These are phyloP conservation scores for Heteropelma amictum DNA, from an alignment of 2,888 invertebrate genomes.

Conservation along the genomic window DNA sequence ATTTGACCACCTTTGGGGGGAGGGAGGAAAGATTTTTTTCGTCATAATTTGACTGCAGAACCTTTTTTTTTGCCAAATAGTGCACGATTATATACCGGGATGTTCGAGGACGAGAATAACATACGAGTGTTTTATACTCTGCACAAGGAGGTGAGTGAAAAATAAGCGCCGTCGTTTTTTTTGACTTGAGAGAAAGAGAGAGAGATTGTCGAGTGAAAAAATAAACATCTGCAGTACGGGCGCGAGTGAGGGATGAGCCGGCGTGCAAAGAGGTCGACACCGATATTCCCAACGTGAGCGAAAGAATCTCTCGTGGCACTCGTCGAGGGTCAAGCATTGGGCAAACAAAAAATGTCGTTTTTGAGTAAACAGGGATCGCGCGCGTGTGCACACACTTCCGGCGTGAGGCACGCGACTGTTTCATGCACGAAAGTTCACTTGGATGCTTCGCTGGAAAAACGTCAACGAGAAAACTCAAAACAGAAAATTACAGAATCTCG, in stretches of 20 bases:
- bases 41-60: too few relatives aligned
- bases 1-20: too few relatives aligned
- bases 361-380: conserved; percentile 21
- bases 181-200: not conserved
- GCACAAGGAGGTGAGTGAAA: too few relatives aligned
- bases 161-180: not conserved
- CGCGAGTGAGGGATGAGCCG: conserved; percentile 20
- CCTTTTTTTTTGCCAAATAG: too few relatives aligned
- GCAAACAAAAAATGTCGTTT: conserved; percentile 41
- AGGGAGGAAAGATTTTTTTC: too few relatives aligned
- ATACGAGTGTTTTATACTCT: too few relatives aligned
- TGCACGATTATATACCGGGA: too few relatives aligned
- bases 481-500: not conserved
- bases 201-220: conserved; percentile 60
- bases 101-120: too few relatives aligned
- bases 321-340: conserved; percentile 53
- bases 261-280: not conserved
- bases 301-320: conserved; percentile 31
- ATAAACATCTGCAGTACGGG: conserved; percentile 68
- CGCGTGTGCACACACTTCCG: conserved; percentile 36
- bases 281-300: conserved; percentile 8
- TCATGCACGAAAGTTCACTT: not conserved
- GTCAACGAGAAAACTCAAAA: not conserved
- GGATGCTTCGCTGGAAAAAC: not conserved
- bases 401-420: conserved; percentile 35